These are phyloP conservation scores for Amphiduros pacificus DNA, from an alignment of 2,888 invertebrate species.

Conservation along the genomic window DNA sequence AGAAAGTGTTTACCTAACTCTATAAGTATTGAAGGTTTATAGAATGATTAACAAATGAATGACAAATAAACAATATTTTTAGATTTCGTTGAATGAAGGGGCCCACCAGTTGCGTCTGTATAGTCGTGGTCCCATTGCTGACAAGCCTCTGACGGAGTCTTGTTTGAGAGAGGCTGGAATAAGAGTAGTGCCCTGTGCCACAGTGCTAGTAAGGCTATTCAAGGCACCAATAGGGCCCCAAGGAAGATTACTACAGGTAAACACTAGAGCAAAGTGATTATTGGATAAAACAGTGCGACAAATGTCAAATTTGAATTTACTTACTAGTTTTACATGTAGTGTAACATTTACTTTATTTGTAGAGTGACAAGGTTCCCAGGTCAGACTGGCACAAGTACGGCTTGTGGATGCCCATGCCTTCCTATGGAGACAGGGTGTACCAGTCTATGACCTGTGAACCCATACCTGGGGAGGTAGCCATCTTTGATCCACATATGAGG, in stretches of 20 bases:
- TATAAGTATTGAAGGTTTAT: no score
- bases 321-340: background rate
- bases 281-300: no score
- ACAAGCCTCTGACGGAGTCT: background rate
- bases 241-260: conserved; percentile 52
- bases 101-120: background rate
- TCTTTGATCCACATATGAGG: background rate
- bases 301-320: no score
- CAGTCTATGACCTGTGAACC: conserved; percentile 46
- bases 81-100: background rate
- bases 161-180: conserved; percentile 19
- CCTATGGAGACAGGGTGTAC: conserved; percentile 49
- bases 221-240: conserved; percentile 49
- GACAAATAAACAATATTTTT: background rate
- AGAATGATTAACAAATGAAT: background rate
- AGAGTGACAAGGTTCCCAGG: background rate
- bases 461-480: conserved; percentile 38
- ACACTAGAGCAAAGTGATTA: no score
- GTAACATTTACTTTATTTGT: background rate
- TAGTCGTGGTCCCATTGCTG: background rate
- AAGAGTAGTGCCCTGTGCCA: conserved; percentile 51
- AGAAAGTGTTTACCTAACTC: no score
- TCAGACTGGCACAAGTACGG: conserved; percentile 47
- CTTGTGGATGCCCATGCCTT: conserved; percentile 46
- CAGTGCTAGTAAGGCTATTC: conserved; percentile 48